Base-by-base conservation (phyloP, 2,797 vertebrate species). In the Macrochelys suwanniensis region DNA sequence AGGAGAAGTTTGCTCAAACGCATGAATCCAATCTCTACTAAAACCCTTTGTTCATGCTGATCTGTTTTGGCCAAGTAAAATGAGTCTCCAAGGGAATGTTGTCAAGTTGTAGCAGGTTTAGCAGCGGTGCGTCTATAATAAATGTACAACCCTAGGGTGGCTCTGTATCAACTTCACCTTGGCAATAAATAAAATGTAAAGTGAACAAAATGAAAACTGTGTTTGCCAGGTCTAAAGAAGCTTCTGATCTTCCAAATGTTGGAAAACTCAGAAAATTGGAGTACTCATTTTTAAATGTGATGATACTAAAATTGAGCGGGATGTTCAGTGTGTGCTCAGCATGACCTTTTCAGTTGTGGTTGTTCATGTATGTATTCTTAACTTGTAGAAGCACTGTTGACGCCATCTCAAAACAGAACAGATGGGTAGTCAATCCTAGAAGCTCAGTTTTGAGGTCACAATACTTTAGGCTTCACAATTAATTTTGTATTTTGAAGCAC, bases 341-440 rank as follows among this genome's bases (percentile, higher is more conserved):
- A 28, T 94, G 76, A 61, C 89, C 89, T 88, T 91, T 94, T 93
- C 68, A 81, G 42, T 88, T 96, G 50, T 82, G 92, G 92, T 89
- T 89, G 83, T 87, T 91, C 85, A 13, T 77, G 74, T 89, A 53
- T 74, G 3, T 87, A 88, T 87, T 93, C 90, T 91, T 90, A 76
- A 86, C 86, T 94, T 90, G 65, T 61, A 80, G 68, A 65, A 92
- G 80, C 87, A 86, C 42, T 88, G 90, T 65, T 95, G 90, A 95
- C 74, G 97, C 42, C 87, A 53, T 96, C 90, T 94, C 93, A 61
- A 80, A 96, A 80, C 88, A 42, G 51, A 93, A 96, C 56, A 45
- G 89, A 93, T 93, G 95, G 94, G 93, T 96, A 95, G 94, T 96
- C 65, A 96, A 95, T 92, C 93, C 82, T 95, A 96, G 96, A 94